Evolutionary conservation across 2,888 invertebrate species (phyloP).

Genomic region (Oegoconia quadripuncta): DNA sequence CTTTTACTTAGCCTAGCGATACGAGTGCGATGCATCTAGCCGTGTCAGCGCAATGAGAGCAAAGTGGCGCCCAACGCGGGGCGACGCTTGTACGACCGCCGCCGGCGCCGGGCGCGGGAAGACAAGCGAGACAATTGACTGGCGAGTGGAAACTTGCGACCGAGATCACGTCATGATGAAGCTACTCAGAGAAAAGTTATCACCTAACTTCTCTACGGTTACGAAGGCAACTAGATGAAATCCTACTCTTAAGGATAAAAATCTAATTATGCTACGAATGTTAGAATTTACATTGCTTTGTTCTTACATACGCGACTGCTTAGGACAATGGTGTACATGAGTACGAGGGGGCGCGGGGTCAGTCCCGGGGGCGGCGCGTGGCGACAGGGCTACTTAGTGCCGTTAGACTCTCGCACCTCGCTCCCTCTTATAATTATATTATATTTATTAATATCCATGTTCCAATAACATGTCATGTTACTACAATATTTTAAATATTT

Average conservation of each 20-base stretch:
- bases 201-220: slow-evolving; percentile 73
- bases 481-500: slow-evolving; percentile 18
- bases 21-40: slow-evolving; percentile 62
- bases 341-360: slow-evolving; percentile 15
- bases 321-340: slow-evolving; percentile 35
- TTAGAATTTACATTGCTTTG: slow-evolving; percentile 79
- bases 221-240: slow-evolving; percentile 79
- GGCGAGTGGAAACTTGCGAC: slow-evolving; percentile 52
- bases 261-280: slow-evolving; percentile 74
- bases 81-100: slow-evolving; percentile 5
- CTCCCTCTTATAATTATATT: slow-evolving; percentile 18
- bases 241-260: slow-evolving; percentile 77
- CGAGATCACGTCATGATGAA: slow-evolving; percentile 57
- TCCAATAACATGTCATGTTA: slow-evolving; percentile 33
- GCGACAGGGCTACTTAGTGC: slow-evolving; percentile 49
- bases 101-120: slow-evolving; percentile 33
- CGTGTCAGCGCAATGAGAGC: slow-evolving; percentile 49
- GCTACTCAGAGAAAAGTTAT: slow-evolving; percentile 73
- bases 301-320: slow-evolving; percentile 54
- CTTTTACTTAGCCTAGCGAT: slow-evolving; percentile 48
- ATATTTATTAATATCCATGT: slow-evolving; percentile 14
- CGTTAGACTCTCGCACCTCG: slow-evolving; percentile 41
- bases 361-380: slow-evolving; percentile 17
- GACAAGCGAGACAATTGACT: slow-evolving; percentile 66
- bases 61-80: slow-evolving; percentile 22